Evolutionary conservation across 2,113 vertebrate species (phyloP).

Genomic region (Cnemophilus loriae): DNA sequence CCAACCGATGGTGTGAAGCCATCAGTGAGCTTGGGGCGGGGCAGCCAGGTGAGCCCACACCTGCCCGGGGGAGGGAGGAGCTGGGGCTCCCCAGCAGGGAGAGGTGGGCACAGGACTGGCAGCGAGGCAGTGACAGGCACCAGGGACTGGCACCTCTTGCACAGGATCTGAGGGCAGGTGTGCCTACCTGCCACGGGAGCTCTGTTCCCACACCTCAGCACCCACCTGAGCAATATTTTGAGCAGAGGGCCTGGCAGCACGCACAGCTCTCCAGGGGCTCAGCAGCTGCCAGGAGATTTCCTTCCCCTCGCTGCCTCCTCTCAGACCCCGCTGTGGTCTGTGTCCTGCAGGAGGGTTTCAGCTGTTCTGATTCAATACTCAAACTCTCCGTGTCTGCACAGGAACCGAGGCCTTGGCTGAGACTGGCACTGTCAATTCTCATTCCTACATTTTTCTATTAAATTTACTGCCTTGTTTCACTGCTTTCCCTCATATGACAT

Average conservation of each 20-base stretch:
- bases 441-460: not conserved
- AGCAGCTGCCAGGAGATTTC: not conserved
- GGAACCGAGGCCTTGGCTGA: not conserved
- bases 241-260: not conserved
- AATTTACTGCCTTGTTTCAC: not conserved
- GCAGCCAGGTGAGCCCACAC: not conserved
- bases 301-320: not conserved
- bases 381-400: not conserved
- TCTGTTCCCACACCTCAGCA: not conserved
- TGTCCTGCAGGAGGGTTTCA: not conserved
- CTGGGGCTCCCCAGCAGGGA: not conserved
- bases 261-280: not conserved
- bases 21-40: rapidly evolving
- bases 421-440: not conserved
- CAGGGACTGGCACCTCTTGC: not conserved
- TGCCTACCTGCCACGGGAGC: rapidly evolving
- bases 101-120: not conserved
- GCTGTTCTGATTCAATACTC: not conserved
- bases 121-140: not conserved
- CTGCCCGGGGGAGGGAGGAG: rapidly evolving
- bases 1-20: rapidly evolving
- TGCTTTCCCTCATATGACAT: not conserved
- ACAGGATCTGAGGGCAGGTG: rapidly evolving
- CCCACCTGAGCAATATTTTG: not conserved
- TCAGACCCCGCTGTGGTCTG: not conserved